phyloP scores from a whole-genome alignment of 2,113 vertebrate genomes.

The Cyanistes caeruleus region DNA sequence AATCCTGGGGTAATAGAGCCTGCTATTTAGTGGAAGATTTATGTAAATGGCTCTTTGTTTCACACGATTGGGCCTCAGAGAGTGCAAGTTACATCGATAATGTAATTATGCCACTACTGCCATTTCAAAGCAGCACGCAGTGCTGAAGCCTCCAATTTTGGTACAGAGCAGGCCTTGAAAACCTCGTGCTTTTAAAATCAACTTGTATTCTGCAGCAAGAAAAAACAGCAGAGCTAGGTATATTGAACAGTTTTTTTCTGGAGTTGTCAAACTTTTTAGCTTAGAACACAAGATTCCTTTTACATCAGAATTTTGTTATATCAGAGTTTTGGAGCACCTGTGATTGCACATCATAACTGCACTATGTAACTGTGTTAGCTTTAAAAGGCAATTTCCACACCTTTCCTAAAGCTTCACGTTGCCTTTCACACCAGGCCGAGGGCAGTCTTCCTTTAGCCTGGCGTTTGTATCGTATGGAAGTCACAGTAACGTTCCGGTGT shows the following conservation, averaged over 20 bases:
- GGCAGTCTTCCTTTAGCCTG: background rate
- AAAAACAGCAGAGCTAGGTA: background rate
- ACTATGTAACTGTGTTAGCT: background rate
- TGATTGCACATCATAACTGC: background rate
- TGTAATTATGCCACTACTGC: conserved; percentile 22
- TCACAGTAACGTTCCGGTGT: too few species aligned
- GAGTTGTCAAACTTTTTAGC: background rate
- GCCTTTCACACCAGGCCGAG: background rate
- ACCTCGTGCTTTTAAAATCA: background rate
- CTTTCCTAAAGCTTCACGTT: background rate
- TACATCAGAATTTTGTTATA: background rate
- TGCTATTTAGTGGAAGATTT: conserved; percentile 49
- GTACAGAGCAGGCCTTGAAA: background rate
- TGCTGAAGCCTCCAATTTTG: background rate
- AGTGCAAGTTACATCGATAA: conserved; percentile 21
- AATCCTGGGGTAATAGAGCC: conserved; percentile 39
- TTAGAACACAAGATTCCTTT: background rate
- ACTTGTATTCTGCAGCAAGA: background rate
- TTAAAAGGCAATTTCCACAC: background rate
- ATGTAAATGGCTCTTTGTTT: conserved; percentile 50
- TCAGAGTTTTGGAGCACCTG: background rate
- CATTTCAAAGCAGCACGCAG: background rate
- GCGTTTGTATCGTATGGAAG: background rate
- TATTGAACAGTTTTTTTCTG: background rate
- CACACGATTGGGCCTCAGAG: conserved; percentile 37